Base-by-base conservation (phyloP, 2,797 vertebrate genomes). In the Tokudaia muenninki region DNA sequence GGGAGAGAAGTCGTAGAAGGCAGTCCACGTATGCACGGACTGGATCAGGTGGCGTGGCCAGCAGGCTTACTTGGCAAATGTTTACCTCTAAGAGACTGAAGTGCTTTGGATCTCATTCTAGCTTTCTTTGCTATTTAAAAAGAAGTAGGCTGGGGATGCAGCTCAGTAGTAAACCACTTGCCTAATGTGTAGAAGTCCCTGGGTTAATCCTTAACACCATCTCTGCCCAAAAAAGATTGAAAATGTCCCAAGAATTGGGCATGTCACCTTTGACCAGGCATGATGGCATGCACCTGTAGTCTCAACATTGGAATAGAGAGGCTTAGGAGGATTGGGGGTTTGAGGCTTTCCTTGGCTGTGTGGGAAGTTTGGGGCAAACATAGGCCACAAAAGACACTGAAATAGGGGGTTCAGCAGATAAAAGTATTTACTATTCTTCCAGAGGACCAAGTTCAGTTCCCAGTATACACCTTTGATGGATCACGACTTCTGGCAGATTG, bases 81-180 rank as follows among this genome's bases (percentile, higher is more conserved):
- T 52, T n/a, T 52, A 47, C 92, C 47, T 95, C 65, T 47, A 80
- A 8, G 90, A 74, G 37, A n/a, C 61, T 94, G 41, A 79, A 47
- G 13, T 87, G 52, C 59, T 82, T 84, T 77, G 29, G 41, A 78
- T 22, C 52, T 70, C 52, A 52, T 91, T 82, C 26, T 50, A 29
- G 16, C 52, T 91, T 72, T 19, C n/a, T 82, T 88, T 61, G n/a
- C 92, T 95, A 52, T 61, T 89, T 89, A 82, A 91, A 91, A 67
- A 52, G 47, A 91, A 29, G 10, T 22, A 55, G 65, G 22, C 22
- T 87, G 4, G 31, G 21, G 84, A 16, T 70, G 19, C 44, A 37
- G 44, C 83, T 52, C 21, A 2, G 31, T 70, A 65, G 47, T 55
- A 72, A 72, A 9, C 19, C 47, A 37, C 37, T 59, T 75, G 26